phyloP scores from a whole-genome alignment of 2,113 vertebrate species.

The Sapajus apella region DNA sequence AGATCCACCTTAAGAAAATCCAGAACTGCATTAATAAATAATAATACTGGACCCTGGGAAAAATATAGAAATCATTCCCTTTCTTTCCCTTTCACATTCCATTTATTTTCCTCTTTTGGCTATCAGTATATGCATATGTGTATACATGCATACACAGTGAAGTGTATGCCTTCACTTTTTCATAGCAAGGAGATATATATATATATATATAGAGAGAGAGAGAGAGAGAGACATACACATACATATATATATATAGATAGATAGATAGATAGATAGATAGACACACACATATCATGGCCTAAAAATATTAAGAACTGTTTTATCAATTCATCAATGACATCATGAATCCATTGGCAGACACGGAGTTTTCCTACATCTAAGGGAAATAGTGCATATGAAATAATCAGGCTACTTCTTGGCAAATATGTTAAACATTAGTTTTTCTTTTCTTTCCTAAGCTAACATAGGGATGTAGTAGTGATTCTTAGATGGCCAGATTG shows the following conservation, averaged over 20 bases:
- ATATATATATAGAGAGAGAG: fast-evolving
- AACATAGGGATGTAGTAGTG: not conserved
- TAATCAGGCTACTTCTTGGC: not conserved
- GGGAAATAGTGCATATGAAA: not conserved
- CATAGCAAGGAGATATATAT: too few relatives aligned
- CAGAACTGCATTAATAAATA: not conserved
- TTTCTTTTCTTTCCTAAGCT: not conserved
- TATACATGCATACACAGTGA: too few relatives aligned
- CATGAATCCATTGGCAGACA: not conserved
- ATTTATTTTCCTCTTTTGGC: not conserved
- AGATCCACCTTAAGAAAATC: not conserved
- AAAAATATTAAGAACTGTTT: not conserved
- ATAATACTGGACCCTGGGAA: not conserved
- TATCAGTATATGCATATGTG: not conserved
- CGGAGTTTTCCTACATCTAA: not conserved
- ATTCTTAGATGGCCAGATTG: not conserved
- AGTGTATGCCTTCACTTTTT: too few relatives aligned
- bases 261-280: too few relatives aligned
- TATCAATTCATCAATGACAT: not conserved
- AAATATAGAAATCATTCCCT: not conserved
- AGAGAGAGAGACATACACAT: fast-evolving
- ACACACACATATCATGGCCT: not conserved
- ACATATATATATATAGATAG: too few relatives aligned
- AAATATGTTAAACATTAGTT: not conserved
- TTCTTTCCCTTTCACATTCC: not conserved